Evolutionary conservation across 2,113 vertebrate species (phyloP), one percentile per base, ranked within the genome.

Genomic region (Machaerirhynchus nigripectus): DNA sequence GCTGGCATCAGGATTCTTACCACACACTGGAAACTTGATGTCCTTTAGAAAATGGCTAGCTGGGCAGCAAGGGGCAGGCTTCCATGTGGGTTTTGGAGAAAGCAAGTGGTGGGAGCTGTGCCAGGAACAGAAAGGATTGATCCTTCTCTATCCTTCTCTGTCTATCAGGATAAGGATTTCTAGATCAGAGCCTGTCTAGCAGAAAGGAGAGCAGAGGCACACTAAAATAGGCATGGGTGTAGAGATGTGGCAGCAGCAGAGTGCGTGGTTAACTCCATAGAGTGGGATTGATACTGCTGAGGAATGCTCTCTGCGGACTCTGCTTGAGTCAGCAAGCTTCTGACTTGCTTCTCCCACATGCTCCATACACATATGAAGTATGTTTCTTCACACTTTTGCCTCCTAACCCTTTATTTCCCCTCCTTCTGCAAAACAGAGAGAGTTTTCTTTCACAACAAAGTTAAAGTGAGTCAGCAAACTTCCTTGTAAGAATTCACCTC

Each of bases 331-430:
- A 1, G 9, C 1, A 6, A 46, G 71, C 55, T n/a, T n/a, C n/a
- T n/a, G n/a, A n/a, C n/a, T n/a, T n/a, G 1, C 3, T 78, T 14
- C 13, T 84, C 5, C 35, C 63, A 11, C 31, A 37, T n/a, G 28
- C 28, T 56, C 63, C 21, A 33, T 22, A 52, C 6, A 26, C 74
- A 7, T 44, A 65, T 77, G 17, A 55, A 49, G 9, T n/a, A 52
- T 47, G 3, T 80, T 85, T 79, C 18, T 85, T 73, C 49, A 56
- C 6, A 22, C 2, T 64, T 28, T 33, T 67, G 5, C 33, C 20
- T 65, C 31, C 28, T 80, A 56, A 46, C 4, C 4, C 1, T 26
- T 81, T 49, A 26, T 67, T 12, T 0, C 2, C 5, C 9, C 8
- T 59, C 17, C 7, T 57, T 28, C 7, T 63, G 24, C 10, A 20